Evolutionary conservation across 1,140 invertebrate genomes (phyloP), one percentile per base, ranked within the genome.

Genomic region (Brachionus sp.): DNA sequence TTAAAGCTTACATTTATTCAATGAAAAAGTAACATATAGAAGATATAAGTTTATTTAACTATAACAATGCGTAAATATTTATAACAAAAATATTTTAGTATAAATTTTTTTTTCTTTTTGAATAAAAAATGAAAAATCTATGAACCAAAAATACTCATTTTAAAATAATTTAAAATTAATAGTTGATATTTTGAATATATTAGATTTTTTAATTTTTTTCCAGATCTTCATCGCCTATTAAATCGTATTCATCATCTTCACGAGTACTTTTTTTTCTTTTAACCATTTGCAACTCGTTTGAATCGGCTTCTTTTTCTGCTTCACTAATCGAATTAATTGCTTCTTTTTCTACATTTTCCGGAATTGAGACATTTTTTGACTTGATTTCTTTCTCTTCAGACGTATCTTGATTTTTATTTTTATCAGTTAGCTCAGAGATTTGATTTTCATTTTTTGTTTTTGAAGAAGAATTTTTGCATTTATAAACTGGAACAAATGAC

Each of bases 401-500:
- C 19, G 35, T 19, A 42, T 16, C 39, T 50, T 75, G 42, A 19
- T 16, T 9, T 6, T 0, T 25, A 19, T 62, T 13, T 50, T 37
- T 80, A 66, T 39, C 50, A 64, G 50, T 80, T 57, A 0, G 19
- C n/a, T 62, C n/a, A 42, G 19, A 3, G 23, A 5, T 25, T n/a
- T 5, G 3, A 62, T 82, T 23, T 82, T 82, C 19, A 19, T 64
- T 16, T 9, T n/a, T 25, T 29, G 16, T 62, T 13, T 77, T 73
- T 2, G 19, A 19, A 19, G 39, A 64, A 5, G 42, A 33, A 42
- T n/a, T 44, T 16, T 46, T 29, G 29, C 5, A 39, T 64, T 29
- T 93, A 90, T 98, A 99, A 2, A 98, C 90, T 33, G 97, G 97
- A 93, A 95, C 95, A 90, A 99, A 99, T 1, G 96, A 98, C 50